Evolutionary conservation across 2,888 invertebrate genomes (phyloP).

Genomic region (Celastrina argiolus): DNA sequence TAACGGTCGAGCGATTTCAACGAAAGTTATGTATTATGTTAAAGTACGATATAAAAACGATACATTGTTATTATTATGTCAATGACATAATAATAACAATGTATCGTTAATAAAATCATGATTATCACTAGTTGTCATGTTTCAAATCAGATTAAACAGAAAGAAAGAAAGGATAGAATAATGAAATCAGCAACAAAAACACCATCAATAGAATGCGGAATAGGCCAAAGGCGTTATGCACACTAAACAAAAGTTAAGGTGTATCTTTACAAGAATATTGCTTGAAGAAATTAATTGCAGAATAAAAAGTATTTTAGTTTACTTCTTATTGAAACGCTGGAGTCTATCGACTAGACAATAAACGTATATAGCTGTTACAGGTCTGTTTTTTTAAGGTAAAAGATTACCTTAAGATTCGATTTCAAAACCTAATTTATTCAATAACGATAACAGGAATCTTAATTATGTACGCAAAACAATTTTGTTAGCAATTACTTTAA

Average conservation of each 20-base stretch:
- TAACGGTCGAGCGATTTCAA: not conserved
- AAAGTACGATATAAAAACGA: not conserved
- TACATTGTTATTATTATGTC: not conserved
- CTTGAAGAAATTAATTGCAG: not conserved
- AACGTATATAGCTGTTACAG: no score
- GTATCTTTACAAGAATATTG: constrained; percentile 3
- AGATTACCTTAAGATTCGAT: not conserved
- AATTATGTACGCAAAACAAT: not conserved
- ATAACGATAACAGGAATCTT: not conserved
- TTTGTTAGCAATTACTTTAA: not conserved
- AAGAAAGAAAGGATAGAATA: no score
- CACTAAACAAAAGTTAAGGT: not conserved
- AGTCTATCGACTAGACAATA: not conserved
- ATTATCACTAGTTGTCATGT: not conserved
- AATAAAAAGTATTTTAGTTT: not conserved
- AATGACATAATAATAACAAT: not conserved
- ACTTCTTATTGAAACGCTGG: not conserved
- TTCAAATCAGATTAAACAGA: not conserved
- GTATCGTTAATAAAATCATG: not conserved
- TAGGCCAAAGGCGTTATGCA: not conserved
- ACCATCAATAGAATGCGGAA: not conserved
- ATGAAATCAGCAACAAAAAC: not conserved
- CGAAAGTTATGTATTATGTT: not conserved
- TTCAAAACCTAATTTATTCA: not conserved
- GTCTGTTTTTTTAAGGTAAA: no score